Evolutionary conservation across 1,140 invertebrate genomes (phyloP), one percentile per base, ranked within the genome.

Genomic region (Formica exsecta): DNA sequence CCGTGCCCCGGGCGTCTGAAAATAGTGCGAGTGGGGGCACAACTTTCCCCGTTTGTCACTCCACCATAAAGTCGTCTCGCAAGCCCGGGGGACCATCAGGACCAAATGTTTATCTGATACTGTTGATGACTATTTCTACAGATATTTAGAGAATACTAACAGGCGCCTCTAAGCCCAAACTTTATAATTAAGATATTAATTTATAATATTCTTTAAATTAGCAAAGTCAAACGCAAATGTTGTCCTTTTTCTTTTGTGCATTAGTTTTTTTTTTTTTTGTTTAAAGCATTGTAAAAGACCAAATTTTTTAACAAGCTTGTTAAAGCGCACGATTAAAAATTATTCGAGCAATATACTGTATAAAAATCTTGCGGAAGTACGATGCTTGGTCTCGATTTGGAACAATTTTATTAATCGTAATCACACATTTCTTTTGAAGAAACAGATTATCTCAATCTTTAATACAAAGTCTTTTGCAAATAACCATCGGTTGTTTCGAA

Each of bases 1-100:
- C 88, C 90, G 89, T 91, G 91, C 92, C 90, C 92, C 85, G 86
- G 86, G 73, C 86, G 54, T 74, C 80, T 73, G 57, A 85, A 75
- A 80, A 80, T 51, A 29, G 16, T 57, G 76, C 70, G 36, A 59
- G 80, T 84, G 91, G 92, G 91, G 90, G 83, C 86, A 91, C 90
- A 94, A 95, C 94, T 95, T 94, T 94, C 94, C 93, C 93, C 85
- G 90, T 88, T 91, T 87, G 89, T 89, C 85, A 85, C 29, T 76
- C 57, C 38, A 65, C 51, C 48, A n/a, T 29, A 36, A 86, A 65
- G 51, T 61, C 6, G 51, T 32, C 51, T 81, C 41, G 44, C 65
- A 54, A 71, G 51, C 86, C 51, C 77, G 22, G 32, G 25, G 73
- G 73, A 85, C 70, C 41, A 86, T 65, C 80, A 13, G 73, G 68